Base-by-base conservation (phyloP, 2,113 vertebrate genomes). In the Poeciliopsis occidentalis region DNA sequence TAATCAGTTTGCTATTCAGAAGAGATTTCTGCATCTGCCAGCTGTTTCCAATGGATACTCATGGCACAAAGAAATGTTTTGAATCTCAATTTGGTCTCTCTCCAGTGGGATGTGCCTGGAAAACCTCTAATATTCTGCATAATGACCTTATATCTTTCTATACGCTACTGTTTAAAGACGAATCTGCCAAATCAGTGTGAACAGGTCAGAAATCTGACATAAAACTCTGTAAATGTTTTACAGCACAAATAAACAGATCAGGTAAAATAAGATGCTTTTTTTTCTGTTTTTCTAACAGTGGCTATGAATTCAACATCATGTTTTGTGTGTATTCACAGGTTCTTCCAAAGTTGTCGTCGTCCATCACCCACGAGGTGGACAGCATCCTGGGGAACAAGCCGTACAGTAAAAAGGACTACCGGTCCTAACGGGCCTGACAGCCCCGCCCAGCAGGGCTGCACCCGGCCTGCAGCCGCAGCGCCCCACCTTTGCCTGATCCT, bases 401-500 rank as follows among this genome's bases (percentile, higher is more conserved):
- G 86, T 99, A 98, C 96, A 99, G 97, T 96, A 99, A 99, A 96
- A 99, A 99, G 94, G 98, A 99, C 95, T 99, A 99, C 91, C 92
- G 98, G 83, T 99, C 97, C 89, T 99, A 98, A 95, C 87, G 60
- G 3, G 82, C 24, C 39, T 84, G 67, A 13, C 60, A 68, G 83
- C 80, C 73, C 82, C 76, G 79, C 86, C 83, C 84, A 27, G 79
- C 86, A 85, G 91, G 85, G 87, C 88, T 84, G 71, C 85, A 84
- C 87, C 87, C 41, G 64, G 83, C 84, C 82, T 86, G 84, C 87
- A 82, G 71, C 80, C 10, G 74, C 88, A 86, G 78, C 66, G 75
- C 82, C 86, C 71, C 85, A 88, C 89, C 92, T 94, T 92, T 95
- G 94, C 94, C 94, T 95, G 95, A 93, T 94, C 92, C 93, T 94